Evolutionary conservation across 35 echinoderm and acorn worm species (phyloP).

Genomic region (Strongylocentrotus purpuratus): DNA sequence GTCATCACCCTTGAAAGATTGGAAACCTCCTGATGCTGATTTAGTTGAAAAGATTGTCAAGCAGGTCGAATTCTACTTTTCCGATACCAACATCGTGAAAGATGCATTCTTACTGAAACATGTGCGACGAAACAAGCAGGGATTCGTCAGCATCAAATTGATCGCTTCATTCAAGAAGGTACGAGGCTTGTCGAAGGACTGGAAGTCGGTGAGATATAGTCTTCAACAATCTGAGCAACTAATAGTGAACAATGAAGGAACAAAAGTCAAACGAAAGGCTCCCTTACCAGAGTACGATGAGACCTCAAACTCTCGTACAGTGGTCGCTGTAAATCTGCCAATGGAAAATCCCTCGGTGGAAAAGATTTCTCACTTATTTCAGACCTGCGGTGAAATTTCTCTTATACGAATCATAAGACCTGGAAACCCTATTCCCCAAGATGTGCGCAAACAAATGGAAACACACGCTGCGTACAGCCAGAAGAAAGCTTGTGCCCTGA

Average conservation of each 20-base stretch:
- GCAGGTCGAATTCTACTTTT: constrained; percentile 99
- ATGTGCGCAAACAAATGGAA: constrained; percentile 84
- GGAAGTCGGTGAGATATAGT: constrained; percentile 89
- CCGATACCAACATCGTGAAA: constrained; percentile 95
- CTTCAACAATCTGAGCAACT: constrained; percentile 75
- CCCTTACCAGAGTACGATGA: constrained; percentile 94
- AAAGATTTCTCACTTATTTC: constrained; percentile 78
- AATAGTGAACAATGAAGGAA: constrained; percentile 85
- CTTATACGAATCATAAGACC: constrained; percentile 85
- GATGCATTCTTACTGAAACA: constrained; percentile 99
- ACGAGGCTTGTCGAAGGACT: constrained; percentile 89
- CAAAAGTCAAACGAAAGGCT: constrained; percentile 88
- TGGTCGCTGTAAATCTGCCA: constrained; percentile 87
- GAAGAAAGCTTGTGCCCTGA: constrained; percentile 82
- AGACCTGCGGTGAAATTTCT: constrained; percentile 83
- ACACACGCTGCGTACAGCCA: constrained; percentile 67
- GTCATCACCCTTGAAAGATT: constrained; percentile 59
- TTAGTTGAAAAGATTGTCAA: constrained; percentile 84
- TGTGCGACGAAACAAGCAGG: constrained; percentile 87
- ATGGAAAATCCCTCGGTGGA: constrained; percentile 78
- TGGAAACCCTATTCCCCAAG: constrained; percentile 82
- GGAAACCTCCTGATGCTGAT: constrained; percentile 81
- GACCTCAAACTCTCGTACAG: constrained; percentile 73
- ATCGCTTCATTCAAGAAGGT: constrained; percentile 99
- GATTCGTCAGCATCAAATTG: constrained; percentile 94